A percentile compares a stretch with the other conserved stretches of the same genome.
Evolutionary conservation across 2,113 vertebrate genomes (phyloP).

Genomic region (Anser brachyrhynchus): DNA sequence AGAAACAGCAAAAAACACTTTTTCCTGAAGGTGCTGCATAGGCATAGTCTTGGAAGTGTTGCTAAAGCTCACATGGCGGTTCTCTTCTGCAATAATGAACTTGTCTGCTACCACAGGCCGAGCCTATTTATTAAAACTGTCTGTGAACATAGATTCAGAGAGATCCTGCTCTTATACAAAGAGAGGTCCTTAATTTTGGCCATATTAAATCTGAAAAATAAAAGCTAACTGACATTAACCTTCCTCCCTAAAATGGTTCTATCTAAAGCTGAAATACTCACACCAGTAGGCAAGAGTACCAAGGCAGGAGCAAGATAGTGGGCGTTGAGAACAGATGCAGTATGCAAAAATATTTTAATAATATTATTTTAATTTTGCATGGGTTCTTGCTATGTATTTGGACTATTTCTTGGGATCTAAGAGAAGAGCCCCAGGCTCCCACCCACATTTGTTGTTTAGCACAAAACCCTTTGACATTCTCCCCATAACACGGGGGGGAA

Average conservation of each 20-base stretch:
- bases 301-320: slow-evolving; percentile 39
- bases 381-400: not conserved
- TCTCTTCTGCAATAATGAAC: not conserved
- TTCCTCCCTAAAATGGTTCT: not conserved
- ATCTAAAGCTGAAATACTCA: slow-evolving; percentile 5
- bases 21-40: not conserved
- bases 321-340: slow-evolving; percentile 53
- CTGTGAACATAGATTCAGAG: not conserved
- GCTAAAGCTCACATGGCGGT: accelerated
- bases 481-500: not conserved
- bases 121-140: not conserved
- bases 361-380: slow-evolving; percentile 4
- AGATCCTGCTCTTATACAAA: not conserved
- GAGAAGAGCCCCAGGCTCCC: slow-evolving; percentile 8
- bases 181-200: not conserved
- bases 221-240: not conserved
- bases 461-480: not conserved
- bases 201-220: not conserved
- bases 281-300: slow-evolving; percentile 10
- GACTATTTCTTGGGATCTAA: not conserved
- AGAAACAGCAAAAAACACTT: not conserved
- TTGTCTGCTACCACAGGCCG: not conserved
- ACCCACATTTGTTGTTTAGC: not conserved
- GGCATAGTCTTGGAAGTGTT: not conserved
- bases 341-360: slow-evolving; percentile 39